Evolutionary conservation across 2,113 vertebrate genomes (phyloP).

Genomic region (Charina bottae): DNA sequence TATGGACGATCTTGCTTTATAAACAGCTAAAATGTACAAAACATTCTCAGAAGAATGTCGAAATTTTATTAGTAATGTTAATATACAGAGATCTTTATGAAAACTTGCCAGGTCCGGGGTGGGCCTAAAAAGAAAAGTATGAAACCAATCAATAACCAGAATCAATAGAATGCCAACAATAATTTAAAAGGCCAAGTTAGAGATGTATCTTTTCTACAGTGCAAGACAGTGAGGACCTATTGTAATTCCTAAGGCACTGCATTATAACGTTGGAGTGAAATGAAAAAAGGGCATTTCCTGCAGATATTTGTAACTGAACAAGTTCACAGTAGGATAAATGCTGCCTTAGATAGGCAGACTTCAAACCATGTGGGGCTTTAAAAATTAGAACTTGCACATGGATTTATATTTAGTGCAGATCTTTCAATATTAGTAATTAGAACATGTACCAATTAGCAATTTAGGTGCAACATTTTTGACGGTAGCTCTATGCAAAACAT

Average conservation of each 20-base stretch:
- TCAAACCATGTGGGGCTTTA: no score
- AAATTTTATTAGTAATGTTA: not conserved
- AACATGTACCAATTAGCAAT: no score
- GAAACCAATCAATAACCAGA: not conserved
- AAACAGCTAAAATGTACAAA: slow-evolving; percentile 12
- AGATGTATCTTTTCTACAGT: not conserved
- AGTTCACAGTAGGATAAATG: no score
- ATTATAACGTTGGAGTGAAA: not conserved
- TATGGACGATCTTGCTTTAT: not conserved
- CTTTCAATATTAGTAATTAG: no score
- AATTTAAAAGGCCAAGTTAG: not conserved
- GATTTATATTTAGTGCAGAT: no score
- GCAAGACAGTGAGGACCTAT: not conserved
- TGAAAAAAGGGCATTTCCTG: not conserved
- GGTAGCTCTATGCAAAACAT: no score
- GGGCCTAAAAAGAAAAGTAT: not conserved
- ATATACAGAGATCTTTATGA: not conserved
- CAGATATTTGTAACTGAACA: no score
- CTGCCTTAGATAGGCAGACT: no score
- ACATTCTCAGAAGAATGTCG: not conserved
- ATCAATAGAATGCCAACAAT: not conserved
- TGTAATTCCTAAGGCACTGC: not conserved
- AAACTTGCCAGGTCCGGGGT: not conserved
- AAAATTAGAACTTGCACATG: no score
- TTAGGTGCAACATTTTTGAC: no score